Conservation (phyloP, 2,113 vertebrate species). For the Chunga burmeisteri region DNA sequence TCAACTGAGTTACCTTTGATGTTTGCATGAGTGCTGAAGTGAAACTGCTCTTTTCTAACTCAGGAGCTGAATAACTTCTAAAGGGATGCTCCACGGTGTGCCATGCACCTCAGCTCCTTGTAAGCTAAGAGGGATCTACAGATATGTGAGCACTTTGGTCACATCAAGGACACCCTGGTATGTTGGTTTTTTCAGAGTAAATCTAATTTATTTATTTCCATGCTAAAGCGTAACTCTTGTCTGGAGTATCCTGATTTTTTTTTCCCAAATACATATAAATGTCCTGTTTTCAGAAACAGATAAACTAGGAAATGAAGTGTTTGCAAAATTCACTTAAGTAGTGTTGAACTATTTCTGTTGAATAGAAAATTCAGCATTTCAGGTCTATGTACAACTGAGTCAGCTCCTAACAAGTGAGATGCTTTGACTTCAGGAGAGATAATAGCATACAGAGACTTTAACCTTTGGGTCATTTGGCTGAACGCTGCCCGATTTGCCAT, state of each 20-base stretch:
- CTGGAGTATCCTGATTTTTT: background rate
- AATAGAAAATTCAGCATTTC: background rate
- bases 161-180: background rate
- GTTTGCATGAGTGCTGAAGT: background rate
- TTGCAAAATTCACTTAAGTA: background rate
- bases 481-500: background rate
- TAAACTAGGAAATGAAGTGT: background rate
- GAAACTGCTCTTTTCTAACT: background rate
- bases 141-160: accelerated
- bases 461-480: background rate
- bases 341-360: background rate
- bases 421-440: background rate
- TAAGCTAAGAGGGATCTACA: background rate
- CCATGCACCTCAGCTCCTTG: background rate
- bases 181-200: background rate
- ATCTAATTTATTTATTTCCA: background rate
- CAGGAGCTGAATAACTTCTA: background rate
- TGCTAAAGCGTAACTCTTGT: background rate
- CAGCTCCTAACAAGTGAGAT: background rate
- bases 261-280: background rate
- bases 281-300: background rate
- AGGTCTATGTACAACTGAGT: background rate
- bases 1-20: background rate
- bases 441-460: background rate
- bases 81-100: background rate